Evolutionary conservation across 2,113 vertebrate species (phyloP).

Genomic region (Entelurus aequoreus): DNA sequence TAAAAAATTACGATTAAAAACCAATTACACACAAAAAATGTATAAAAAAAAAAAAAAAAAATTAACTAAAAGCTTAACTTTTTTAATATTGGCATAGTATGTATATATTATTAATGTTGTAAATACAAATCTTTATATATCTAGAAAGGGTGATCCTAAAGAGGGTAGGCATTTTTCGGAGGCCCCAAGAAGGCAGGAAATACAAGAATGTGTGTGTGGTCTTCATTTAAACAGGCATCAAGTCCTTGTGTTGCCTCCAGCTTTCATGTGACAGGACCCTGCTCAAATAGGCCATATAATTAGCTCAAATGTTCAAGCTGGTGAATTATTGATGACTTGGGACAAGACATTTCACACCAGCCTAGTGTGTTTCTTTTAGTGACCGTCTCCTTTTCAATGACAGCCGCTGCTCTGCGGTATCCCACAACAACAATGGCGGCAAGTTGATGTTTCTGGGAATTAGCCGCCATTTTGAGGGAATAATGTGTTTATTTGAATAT

Average conservation of each 20-base stretch:
- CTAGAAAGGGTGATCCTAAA: too few species aligned
- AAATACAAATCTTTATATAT: too few species aligned
- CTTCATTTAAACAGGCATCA: slow-evolving; percentile 54
- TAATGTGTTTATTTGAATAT: not conserved
- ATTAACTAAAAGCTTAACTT: too few species aligned
- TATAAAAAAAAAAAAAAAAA: too few species aligned
- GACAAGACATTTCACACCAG: slow-evolving; percentile 60
- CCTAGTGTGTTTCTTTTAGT: slow-evolving; percentile 28
- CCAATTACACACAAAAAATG: too few species aligned
- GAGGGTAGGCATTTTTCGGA: too few species aligned
- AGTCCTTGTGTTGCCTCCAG: slow-evolving; percentile 32
- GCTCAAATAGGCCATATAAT: slow-evolving; percentile 74
- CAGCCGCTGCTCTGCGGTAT: slow-evolving; percentile 48
- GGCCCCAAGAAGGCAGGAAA: too few species aligned
- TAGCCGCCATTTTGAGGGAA: not conserved
- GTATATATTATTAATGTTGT: too few species aligned
- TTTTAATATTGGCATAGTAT: too few species aligned
- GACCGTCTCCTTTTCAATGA: slow-evolving; percentile 55
- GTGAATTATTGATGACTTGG: slow-evolving; percentile 74
- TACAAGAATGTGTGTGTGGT: not conserved
- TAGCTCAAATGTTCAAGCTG: slow-evolving; percentile 71
- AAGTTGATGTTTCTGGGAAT: slow-evolving; percentile 22
- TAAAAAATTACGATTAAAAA: too few species aligned
- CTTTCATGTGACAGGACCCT: slow-evolving; percentile 57
- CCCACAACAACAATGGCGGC: slow-evolving; percentile 36